Percentiles rank a stretch among this genome's conserved stretches.
phyloP scores from a whole-genome alignment of 1,140 invertebrate species.

The Batillaria attramentaria region DNA sequence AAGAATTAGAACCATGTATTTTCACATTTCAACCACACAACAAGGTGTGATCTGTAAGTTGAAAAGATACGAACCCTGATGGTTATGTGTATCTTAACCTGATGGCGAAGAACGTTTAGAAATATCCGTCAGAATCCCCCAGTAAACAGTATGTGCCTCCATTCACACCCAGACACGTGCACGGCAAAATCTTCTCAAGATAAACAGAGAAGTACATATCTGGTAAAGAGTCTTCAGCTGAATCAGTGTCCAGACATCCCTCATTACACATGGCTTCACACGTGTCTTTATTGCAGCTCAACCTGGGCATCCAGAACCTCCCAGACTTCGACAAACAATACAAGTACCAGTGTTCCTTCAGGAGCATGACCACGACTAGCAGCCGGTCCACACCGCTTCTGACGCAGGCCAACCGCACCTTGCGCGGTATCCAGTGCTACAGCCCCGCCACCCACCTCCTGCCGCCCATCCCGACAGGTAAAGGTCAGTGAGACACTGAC shows the following conservation, averaged over 20 bases:
- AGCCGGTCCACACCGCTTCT: background rate
- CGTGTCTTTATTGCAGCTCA: constrained; percentile 39
- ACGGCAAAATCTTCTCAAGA: background rate
- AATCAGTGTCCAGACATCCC: background rate
- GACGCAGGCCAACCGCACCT: constrained; percentile 23
- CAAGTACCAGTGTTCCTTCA: constrained; percentile 25
- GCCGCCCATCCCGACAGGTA: constrained; percentile 88
- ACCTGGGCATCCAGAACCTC: constrained; percentile 52
- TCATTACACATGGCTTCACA: background rate
- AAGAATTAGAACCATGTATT: too few relatives aligned
- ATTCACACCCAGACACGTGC: background rate
- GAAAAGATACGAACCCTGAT: too few relatives aligned
- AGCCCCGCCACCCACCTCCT: constrained; percentile 93
- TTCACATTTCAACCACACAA: too few relatives aligned
- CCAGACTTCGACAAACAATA: constrained; percentile 40
- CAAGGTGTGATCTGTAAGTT: too few relatives aligned
- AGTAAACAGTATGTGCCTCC: background rate
- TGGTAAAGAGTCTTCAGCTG: too few relatives aligned
- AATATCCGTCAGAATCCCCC: background rate
- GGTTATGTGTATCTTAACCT: too few relatives aligned
- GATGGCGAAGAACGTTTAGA: background rate
- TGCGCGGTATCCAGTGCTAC: constrained; percentile 78
- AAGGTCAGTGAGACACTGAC: constrained; percentile 75
- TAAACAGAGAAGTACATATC: too few relatives aligned
- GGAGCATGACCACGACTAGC: background rate